Evolutionary conservation across 2,113 vertebrate genomes (phyloP).

Genomic region (Rhombomys opimus): DNA sequence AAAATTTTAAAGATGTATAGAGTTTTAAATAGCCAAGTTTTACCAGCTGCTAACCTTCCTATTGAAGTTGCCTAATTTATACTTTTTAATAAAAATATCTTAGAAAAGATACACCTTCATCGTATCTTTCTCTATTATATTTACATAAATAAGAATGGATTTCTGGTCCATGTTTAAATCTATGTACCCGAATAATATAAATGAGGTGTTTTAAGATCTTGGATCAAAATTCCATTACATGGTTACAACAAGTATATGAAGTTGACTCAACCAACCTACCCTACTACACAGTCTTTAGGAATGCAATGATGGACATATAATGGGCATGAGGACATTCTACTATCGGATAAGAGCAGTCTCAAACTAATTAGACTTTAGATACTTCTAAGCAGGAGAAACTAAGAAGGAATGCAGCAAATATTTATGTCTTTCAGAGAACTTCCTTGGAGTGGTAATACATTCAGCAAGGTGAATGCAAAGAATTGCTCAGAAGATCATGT

Average conservation of each 20-base stretch:
- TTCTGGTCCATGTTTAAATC: not conserved
- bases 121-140: not conserved
- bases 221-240: not conserved
- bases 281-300: not conserved
- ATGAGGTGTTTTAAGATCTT: not conserved
- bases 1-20: constrained; percentile 51
- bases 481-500: not conserved
- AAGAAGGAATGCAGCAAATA: not conserved
- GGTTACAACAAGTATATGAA: not conserved
- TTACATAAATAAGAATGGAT: constrained; percentile 20
- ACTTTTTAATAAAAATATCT: constrained; percentile 34
- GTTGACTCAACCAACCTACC: not conserved
- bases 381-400: not conserved
- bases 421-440: not conserved
- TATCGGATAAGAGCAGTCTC: not conserved
- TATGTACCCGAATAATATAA: constrained; percentile 15
- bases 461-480: not conserved
- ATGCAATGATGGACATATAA: not conserved
- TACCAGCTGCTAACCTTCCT: not conserved
- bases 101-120: not conserved
- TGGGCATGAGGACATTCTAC: not conserved
- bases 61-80: constrained; percentile 37
- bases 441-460: not conserved
- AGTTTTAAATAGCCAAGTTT: constrained; percentile 50
- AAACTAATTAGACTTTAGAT: not conserved